Evolutionary conservation across 2,888 invertebrate species (phyloP).

Genomic region (Eilema sororculum): DNA sequence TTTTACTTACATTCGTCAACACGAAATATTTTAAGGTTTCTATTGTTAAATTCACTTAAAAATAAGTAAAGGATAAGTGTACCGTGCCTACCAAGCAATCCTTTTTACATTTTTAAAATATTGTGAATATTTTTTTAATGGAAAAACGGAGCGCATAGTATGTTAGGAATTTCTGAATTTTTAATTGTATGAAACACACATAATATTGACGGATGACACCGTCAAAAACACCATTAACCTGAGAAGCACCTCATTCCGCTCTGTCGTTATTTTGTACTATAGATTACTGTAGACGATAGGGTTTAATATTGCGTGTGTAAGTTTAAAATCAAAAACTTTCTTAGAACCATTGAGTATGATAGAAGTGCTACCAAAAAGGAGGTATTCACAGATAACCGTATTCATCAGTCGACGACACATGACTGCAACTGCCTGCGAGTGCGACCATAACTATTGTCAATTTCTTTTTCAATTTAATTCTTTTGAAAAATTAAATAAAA

Average conservation of each 20-base stretch:
- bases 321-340: neutral
- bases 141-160: constrained; percentile 78
- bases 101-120: constrained; percentile 82
- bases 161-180: constrained; percentile 61
- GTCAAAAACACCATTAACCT: constrained; percentile 11
- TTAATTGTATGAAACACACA: constrained; percentile 54
- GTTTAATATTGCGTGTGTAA: neutral
- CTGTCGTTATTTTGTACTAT: neutral
- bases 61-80: neutral
- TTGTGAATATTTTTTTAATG: constrained; percentile 74
- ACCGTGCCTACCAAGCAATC: constrained; percentile 76
- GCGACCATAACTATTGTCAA: neutral
- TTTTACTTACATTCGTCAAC: neutral
- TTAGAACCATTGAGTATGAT: neutral
- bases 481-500: no score
- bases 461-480: no score
- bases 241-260: neutral
- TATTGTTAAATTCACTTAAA: neutral
- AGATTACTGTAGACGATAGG: neutral
- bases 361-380: neutral
- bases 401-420: neutral
- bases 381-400: neutral
- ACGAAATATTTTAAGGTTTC: neutral
- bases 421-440: neutral
- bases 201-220: constrained; percentile 43